phyloP scores from a whole-genome alignment of 2,888 invertebrate genomes.

The Synanthedon formicaeformis region DNA sequence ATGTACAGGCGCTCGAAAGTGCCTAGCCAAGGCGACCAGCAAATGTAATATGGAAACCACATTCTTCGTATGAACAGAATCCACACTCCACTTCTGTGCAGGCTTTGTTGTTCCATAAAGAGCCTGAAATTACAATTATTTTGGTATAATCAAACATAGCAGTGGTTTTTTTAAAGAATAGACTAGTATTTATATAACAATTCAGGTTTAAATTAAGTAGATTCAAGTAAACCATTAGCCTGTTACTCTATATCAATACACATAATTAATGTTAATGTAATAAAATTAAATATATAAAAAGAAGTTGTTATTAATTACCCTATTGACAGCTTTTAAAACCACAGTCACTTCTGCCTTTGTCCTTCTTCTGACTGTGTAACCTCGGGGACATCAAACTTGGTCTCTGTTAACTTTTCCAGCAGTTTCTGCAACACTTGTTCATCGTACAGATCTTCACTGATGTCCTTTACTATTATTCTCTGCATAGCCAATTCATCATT shows the following conservation, averaged over 20 bases:
- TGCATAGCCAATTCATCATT: slow-evolving; percentile 97
- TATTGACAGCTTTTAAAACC: slow-evolving; percentile 89
- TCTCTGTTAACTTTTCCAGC: slow-evolving; percentile 86
- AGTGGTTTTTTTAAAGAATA: neutral
- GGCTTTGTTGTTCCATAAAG: slow-evolving; percentile 80
- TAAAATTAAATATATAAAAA: too few species aligned
- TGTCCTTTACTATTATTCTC: slow-evolving; percentile 95
- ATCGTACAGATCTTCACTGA: slow-evolving; percentile 97
- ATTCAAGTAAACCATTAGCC: too few species aligned
- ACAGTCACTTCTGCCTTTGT: slow-evolving; percentile 94
- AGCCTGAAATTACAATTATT: slow-evolving; percentile 51
- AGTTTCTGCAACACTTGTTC: slow-evolving; percentile 85
- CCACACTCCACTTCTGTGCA: slow-evolving; percentile 95
- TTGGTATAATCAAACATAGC: neutral
- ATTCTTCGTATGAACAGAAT: slow-evolving; percentile 96
- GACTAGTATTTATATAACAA: neutral
- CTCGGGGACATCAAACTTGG: slow-evolving; percentile 95
- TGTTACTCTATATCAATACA: too few species aligned
- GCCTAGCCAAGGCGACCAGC: slow-evolving; percentile 90
- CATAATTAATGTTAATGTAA: too few species aligned
- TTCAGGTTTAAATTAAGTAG: too few species aligned
- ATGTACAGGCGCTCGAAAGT: slow-evolving; percentile 95
- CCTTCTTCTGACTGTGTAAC: slow-evolving; percentile 98
- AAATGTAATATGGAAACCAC: slow-evolving; percentile 95
- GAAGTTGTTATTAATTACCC: slow-evolving; percentile 55